phyloP scores from a whole-genome alignment of 2,888 invertebrate genomes.

The Fragum sueziense region DNA sequence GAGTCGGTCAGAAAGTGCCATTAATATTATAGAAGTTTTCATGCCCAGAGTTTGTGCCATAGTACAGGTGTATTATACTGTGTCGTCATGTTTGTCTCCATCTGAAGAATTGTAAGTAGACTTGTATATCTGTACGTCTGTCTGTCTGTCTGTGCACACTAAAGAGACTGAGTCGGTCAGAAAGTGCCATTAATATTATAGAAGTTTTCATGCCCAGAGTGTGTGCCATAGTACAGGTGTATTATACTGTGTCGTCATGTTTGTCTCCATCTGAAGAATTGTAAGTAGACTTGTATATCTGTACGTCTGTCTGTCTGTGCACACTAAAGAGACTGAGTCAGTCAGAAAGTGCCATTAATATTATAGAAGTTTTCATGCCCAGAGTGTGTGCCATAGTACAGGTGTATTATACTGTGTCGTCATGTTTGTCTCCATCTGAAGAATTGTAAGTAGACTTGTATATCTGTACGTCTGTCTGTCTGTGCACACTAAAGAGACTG shows the following conservation, averaged over 20 bases:
- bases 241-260: slow-evolving; percentile 71
- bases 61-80: slow-evolving; percentile 78
- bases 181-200: slow-evolving; percentile 67
- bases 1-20: slow-evolving; percentile 49
- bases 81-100: slow-evolving; percentile 61
- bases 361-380: slow-evolving; percentile 73
- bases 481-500: slow-evolving; percentile 49
- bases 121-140: no score
- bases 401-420: slow-evolving; percentile 76
- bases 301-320: no score
- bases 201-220: slow-evolving; percentile 74
- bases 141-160: no score
- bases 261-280: slow-evolving; percentile 56
- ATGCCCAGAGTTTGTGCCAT: slow-evolving; percentile 77
- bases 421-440: slow-evolving; percentile 54
- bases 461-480: no score
- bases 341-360: slow-evolving; percentile 60
- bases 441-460: no score
- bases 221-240: slow-evolving; percentile 78
- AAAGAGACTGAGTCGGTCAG: slow-evolving; percentile 50
- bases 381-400: slow-evolving; percentile 78
- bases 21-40: slow-evolving; percentile 72
- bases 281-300: no score
- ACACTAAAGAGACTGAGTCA: slow-evolving; percentile 52
- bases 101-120: slow-evolving; percentile 59